A percentile compares a stretch with the other conserved stretches of the same genome.
Conservation (phyloP, 2,113 vertebrate genomes). For the cattle (Bos taurus) region ARS-UCD2.0 NC_037328.1:15319501-15320000, state of each 20-base stretch:
- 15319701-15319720: neutral
- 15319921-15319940: constrained; percentile 9
- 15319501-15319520: neutral
- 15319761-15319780: neutral
- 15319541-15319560: neutral
- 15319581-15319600: neutral
- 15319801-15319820: neutral
- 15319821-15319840: neutral
- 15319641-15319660: neutral
- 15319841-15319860: neutral
- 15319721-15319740: neutral
- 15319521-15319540: neutral
- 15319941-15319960: neutral
- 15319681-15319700: neutral
- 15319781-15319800: neutral
- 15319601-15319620: neutral
- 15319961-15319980: neutral
- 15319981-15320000: neutral
- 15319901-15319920: constrained; percentile 31
- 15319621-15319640: neutral
- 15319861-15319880: constrained; percentile 2
- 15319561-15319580: neutral
- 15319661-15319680: neutral
- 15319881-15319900: constrained; percentile 51
- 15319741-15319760: neutral